Base-by-base conservation (phyloP, 30 jellyfish, hydroid and myxozoan genomes). In the Pseudorhiza aurosa region DNA sequence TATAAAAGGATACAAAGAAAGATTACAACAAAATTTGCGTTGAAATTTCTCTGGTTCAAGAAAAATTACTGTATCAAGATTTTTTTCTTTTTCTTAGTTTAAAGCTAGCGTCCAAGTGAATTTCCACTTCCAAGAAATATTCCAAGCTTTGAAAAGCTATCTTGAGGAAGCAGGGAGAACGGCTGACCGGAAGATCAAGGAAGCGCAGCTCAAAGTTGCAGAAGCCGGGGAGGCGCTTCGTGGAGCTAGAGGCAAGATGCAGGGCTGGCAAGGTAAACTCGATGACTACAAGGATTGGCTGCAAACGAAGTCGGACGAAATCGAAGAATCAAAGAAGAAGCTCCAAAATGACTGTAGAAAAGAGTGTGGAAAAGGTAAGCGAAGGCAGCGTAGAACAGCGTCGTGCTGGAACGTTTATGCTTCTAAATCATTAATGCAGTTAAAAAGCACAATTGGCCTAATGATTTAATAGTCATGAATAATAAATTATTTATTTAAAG, bases 341-440 rank as follows among this genome's bases (percentile, higher is more conserved):
- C 9, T 85, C 17, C 65, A 43, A 17, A 35, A 24, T 6, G 78
- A 75, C 44, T 85, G 96, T 55, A 76, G 63, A 40, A 18, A 39
- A 24, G 68, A 75, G 8, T 85, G 96, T 74, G 90, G 90, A 46
- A 49, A 59, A 76, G 89, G 96, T 85, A n/a, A n/a, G n/a, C n/a
- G n/a, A n/a, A n/a, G n/a, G n/a, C n/a, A n/a, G n/a, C n/a, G n/a
- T n/a, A n/a, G n/a, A n/a, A n/a, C n/a, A n/a, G n/a, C n/a, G n/a
- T n/a, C n/a, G n/a, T n/a, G n/a, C n/a, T n/a, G n/a, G n/a, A n/a
- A n/a, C n/a, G n/a, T n/a, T n/a, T n/a, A n/a, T n/a, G n/a, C n/a
- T n/a, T n/a, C n/a, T n/a, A n/a, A n/a, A n/a, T n/a, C n/a, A n/a
- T n/a, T n/a, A n/a, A n/a, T n/a, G n/a, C n/a, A n/a, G n/a, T n/a